Percentiles rank a stretch among this genome's conserved stretches.
Evolutionary conservation across 2,888 invertebrate genomes (phyloP).

Genomic region (Drosophila neotestacea): DNA sequence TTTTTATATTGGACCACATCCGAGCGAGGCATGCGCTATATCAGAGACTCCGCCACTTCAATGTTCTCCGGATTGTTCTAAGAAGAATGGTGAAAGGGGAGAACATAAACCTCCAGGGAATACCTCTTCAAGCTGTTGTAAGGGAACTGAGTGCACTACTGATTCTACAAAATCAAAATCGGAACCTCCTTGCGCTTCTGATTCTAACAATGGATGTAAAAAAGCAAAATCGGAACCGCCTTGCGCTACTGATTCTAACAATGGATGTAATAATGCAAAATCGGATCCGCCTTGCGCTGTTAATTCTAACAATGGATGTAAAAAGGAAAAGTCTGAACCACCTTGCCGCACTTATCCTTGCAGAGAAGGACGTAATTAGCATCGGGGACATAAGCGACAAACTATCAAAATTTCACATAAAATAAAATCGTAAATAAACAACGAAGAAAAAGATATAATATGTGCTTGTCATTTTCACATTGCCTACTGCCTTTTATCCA

Average conservation of each 20-base stretch:
- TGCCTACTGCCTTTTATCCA: no score
- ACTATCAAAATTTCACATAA: no score
- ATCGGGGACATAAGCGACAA: not conserved
- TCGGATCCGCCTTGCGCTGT: no score
- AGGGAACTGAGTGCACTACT: not conserved
- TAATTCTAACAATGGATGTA: no score
- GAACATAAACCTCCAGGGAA: not conserved
- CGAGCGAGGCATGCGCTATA: conserved; percentile 37
- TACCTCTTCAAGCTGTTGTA: not conserved
- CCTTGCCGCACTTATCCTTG: conserved; percentile 10
- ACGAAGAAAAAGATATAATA: not conserved
- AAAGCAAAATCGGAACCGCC: not conserved
- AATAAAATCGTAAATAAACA: not conserved
- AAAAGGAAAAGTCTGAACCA: not conserved
- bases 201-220: not conserved
- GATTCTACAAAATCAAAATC: not conserved
- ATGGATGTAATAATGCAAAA: no score
- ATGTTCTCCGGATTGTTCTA: conserved; percentile 15
- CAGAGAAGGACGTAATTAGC: not conserved
- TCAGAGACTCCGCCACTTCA: not conserved
- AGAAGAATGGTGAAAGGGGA: not conserved
- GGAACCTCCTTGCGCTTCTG: no score
- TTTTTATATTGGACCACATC: conserved; percentile 50
- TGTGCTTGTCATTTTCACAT: not conserved
- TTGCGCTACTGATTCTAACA: no score